phyloP scores from a whole-genome alignment of 2,888 invertebrate species.

The Dioctria rufipes region DNA sequence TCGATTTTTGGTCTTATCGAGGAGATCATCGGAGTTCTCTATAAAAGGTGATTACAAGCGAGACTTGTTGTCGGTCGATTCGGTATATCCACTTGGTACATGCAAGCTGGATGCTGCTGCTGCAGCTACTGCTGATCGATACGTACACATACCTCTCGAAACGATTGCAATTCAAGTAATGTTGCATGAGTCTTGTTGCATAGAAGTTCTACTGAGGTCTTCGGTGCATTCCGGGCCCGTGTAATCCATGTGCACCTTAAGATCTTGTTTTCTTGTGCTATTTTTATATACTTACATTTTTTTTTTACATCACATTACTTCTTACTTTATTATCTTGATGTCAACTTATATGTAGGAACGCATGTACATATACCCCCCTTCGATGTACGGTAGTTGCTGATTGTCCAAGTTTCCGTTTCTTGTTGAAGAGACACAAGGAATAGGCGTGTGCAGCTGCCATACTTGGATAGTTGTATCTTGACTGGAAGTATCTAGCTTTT shows the following conservation, averaged over 20 bases:
- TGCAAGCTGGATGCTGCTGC: neutral
- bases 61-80: conserved; percentile 14
- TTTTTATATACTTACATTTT: neutral
- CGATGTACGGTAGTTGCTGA: neutral
- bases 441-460: conserved; percentile 6
- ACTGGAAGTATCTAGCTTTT: neutral
- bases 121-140: neutral
- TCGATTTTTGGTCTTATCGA: conserved; percentile 24
- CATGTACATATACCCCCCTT: neutral
- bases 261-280: conserved; percentile 36
- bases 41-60: conserved; percentile 43
- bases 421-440: neutral
- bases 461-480: neutral
- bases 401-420: conserved; percentile 25
- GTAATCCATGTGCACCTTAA: conserved; percentile 28
- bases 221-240: conserved; percentile 18
- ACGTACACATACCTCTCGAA: neutral
- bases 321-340: conserved; percentile 29
- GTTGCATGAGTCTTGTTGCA: neutral
- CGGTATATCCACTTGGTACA: neutral
- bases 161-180: neutral
- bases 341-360: conserved; percentile 3
- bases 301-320: conserved; percentile 5
- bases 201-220: neutral
- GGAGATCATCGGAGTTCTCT: conserved; percentile 23